Evolutionary conservation across 2,888 invertebrate genomes (phyloP).

Genomic region (Brachycybe producta): DNA sequence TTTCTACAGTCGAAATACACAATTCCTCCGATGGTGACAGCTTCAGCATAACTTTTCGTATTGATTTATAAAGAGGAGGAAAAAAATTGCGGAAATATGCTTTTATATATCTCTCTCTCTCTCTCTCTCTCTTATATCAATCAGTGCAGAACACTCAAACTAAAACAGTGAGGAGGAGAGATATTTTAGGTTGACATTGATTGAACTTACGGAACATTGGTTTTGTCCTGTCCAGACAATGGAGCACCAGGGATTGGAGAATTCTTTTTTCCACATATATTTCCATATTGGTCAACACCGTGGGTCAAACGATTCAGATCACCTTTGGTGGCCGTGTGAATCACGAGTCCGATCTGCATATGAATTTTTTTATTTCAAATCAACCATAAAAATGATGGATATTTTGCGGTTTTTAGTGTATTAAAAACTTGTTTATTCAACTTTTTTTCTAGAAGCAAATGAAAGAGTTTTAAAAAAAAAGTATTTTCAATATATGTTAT

Average conservation of each 20-base stretch:
- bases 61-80: neutral
- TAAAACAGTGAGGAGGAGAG: too few species aligned
- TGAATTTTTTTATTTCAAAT: too few species aligned
- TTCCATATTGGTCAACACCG: conserved; percentile 51
- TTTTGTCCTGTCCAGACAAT: conserved; percentile 37
- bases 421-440: too few species aligned
- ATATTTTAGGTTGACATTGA: conserved; percentile 17
- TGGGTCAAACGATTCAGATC: conserved; percentile 45
- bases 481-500: too few species aligned
- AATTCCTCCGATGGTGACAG: neutral
- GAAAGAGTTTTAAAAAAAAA: too few species aligned
- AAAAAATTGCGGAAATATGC: conserved; percentile 27
- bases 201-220: conserved; percentile 24
- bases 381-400: too few species aligned
- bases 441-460: too few species aligned
- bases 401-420: too few species aligned
- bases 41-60: conserved; percentile 8
- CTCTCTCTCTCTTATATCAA: too few species aligned
- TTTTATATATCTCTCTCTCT: too few species aligned
- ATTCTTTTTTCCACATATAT: conserved; percentile 47
- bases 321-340: conserved; percentile 32
- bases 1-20: conserved; percentile 17
- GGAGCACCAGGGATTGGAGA: conserved; percentile 26
- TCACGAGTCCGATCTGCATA: conserved; percentile 1
- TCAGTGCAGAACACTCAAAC: too few species aligned